Conservation (phyloP, 1,140 invertebrate genomes). For the Mamestra configurata region DNA sequence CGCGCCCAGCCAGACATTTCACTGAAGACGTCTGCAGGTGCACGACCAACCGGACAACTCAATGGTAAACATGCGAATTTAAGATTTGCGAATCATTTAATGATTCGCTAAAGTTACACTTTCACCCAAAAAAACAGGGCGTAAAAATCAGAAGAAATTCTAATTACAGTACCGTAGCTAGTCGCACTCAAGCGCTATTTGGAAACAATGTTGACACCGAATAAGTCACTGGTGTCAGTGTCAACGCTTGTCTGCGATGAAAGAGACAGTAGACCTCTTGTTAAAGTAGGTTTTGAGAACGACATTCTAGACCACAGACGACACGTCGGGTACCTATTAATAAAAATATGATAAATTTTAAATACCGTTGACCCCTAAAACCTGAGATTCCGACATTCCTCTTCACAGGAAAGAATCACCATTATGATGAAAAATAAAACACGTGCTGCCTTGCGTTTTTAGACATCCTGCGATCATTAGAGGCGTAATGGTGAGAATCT, state of each 20-base stretch:
- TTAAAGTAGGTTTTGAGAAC: constrained; percentile 63
- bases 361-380: constrained; percentile 63
- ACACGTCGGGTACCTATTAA: constrained; percentile 54
- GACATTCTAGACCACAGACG: constrained; percentile 56
- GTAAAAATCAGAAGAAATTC: neutral
- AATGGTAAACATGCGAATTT: constrained; percentile 60
- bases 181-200: constrained; percentile 10
- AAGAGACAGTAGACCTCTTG: constrained; percentile 30
- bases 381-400: constrained; percentile 25
- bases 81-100: constrained; percentile 58
- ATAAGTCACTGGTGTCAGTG: neutral
- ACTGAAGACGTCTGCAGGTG: constrained; percentile 73
- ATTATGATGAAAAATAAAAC: constrained; percentile 55
- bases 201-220: constrained; percentile 36
- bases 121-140: constrained; percentile 53
- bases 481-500: constrained; percentile 54
- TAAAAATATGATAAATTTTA: constrained; percentile 53
- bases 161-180: constrained; percentile 14
- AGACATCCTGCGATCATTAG: constrained; percentile 55
- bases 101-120: constrained; percentile 60
- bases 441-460: constrained; percentile 51
- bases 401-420: constrained; percentile 25
- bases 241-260: constrained; percentile 23
- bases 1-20: constrained; percentile 77
- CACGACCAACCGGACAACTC: constrained; percentile 51